Conservation (phyloP, 2,888 invertebrate species). For the Globia sparganii region DNA sequence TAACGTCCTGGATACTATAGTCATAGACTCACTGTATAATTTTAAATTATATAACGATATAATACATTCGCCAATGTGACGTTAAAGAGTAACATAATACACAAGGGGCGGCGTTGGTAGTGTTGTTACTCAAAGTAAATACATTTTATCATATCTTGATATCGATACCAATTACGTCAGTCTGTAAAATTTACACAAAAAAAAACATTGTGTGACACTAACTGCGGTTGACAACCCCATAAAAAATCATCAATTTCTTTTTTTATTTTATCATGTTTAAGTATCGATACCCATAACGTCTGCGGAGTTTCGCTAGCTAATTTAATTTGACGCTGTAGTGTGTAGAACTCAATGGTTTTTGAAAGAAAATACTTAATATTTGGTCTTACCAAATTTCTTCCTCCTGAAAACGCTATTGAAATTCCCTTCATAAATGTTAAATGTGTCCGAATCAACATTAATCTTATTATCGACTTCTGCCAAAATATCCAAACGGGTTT, state of each 20-base stretch:
- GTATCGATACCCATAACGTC: no score
- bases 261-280: no score
- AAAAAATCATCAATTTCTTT: no score
- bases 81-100: slow-evolving; percentile 23
- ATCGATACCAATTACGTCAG: no score
- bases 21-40: slow-evolving; percentile 36
- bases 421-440: slow-evolving; percentile 79
- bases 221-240: no score
- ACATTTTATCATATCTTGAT: no score
- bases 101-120: slow-evolving; percentile 47
- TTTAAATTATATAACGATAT: slow-evolving; percentile 48
- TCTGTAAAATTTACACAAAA: no score
- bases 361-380: background rate
- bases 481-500: slow-evolving; percentile 61
- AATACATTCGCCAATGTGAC: slow-evolving; percentile 21
- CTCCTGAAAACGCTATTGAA: slow-evolving; percentile 79
- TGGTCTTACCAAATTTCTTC: slow-evolving; percentile 84
- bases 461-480: slow-evolving; percentile 80
- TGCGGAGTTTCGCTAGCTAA: background rate
- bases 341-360: background rate
- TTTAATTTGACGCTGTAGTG: background rate
- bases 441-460: slow-evolving; percentile 75
- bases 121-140: no score
- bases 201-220: no score
- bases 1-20: slow-evolving; percentile 19